Evolutionary conservation across 2,113 vertebrate species (phyloP).

Genomic region (Ammospiza caudacuta): DNA sequence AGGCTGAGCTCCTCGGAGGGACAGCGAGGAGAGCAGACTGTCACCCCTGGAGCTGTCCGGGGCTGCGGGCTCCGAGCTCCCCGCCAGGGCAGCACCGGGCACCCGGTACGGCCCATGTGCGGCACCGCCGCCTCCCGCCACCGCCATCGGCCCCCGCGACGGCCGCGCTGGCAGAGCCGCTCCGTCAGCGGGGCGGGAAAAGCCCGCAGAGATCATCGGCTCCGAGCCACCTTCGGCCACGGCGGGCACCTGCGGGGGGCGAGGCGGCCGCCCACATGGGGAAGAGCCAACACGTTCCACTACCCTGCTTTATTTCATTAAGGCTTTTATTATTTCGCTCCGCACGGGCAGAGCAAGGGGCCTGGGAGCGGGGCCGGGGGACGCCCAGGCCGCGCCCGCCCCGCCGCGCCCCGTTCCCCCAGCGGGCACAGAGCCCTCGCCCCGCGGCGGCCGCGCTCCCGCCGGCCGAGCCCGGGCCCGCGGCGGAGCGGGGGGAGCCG

Average conservation of each 20-base stretch:
- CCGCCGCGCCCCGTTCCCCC: not conserved
- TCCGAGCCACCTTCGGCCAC: not conserved
- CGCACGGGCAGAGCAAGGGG: not conserved
- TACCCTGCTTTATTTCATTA: not conserved
- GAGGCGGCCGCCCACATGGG: not conserved
- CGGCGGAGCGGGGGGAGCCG: too few species aligned
- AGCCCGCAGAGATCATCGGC: not conserved
- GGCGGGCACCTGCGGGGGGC: not conserved
- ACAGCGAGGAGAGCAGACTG: accelerated
- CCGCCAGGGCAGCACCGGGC: accelerated
- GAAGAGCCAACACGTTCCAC: not conserved
- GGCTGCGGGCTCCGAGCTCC: accelerated
- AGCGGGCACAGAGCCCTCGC: not conserved
- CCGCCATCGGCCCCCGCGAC: not conserved
- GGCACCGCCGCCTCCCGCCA: not conserved
- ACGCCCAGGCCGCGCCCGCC: not conserved
- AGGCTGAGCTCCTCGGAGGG: not conserved
- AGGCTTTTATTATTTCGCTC: not conserved
- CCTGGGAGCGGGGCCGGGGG: not conserved
- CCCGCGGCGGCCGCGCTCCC: not conserved
- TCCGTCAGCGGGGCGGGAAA: accelerated
- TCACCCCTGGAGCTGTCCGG: not conserved
- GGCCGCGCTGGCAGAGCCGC: not conserved
- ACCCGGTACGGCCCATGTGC: not conserved
- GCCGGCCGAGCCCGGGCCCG: too few species aligned